phyloP scores from a whole-genome alignment of 2,888 invertebrate species.

The Mimumesa dahlbomi region DNA sequence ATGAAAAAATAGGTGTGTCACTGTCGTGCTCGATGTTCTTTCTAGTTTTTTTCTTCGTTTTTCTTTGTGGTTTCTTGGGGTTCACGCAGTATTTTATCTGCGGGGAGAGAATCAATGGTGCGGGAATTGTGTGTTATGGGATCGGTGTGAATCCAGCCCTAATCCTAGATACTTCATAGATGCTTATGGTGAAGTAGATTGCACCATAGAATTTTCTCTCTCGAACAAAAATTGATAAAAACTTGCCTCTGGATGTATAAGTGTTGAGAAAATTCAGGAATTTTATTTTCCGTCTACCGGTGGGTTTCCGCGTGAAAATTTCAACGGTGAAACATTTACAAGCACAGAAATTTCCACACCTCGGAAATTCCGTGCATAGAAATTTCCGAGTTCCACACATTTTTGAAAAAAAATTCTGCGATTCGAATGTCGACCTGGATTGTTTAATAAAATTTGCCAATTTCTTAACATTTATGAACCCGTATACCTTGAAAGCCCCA shows the following conservation, averaged over 20 bases:
- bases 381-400: too few relatives aligned
- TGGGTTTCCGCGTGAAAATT: too few relatives aligned
- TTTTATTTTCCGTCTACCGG: too few relatives aligned
- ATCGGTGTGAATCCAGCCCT: conserved; percentile 4
- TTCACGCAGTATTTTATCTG: not conserved
- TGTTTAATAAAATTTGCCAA: too few relatives aligned
- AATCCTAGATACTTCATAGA: not conserved
- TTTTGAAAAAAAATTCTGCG: not conserved
- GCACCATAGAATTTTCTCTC: not conserved
- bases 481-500: too few relatives aligned
- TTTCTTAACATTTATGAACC: too few relatives aligned
- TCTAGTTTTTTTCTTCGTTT: conserved; percentile 24
- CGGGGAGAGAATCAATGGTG: not conserved
- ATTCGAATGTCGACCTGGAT: not conserved
- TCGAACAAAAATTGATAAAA: conserved; percentile 1
- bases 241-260: too few relatives aligned
- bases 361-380: too few relatives aligned
- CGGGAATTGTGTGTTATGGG: not conserved
- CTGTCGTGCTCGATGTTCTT: conserved; percentile 39
- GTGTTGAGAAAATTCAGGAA: too few relatives aligned
- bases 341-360: too few relatives aligned
- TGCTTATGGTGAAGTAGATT: not conserved
- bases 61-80: not conserved
- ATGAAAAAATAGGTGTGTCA: conserved; percentile 38
- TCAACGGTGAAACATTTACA: too few relatives aligned